Percentiles rank a stretch among this genome's conserved stretches.
Evolutionary conservation across 2,888 invertebrate species (phyloP).

Genomic region (Lepidocyrtoides sp.): DNA sequence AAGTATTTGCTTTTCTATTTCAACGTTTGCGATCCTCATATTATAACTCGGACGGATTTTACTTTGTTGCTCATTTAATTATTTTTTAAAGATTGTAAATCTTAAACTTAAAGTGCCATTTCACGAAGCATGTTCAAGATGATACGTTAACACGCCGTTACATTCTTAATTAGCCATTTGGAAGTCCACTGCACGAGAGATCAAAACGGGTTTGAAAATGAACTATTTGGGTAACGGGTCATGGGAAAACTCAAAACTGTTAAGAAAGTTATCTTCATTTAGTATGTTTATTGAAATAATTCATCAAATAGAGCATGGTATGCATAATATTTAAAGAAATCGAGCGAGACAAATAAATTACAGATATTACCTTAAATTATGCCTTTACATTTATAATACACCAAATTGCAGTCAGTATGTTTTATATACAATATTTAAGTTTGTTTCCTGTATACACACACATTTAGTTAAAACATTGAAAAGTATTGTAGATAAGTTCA

Average conservation of each 20-base stretch:
- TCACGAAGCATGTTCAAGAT: too few relatives aligned
- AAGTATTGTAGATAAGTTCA: conserved; percentile 27
- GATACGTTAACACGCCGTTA: too few relatives aligned
- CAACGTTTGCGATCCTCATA: too few relatives aligned
- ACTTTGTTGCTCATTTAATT: too few relatives aligned
- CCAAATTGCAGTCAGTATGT: conserved; percentile 24
- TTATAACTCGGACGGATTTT: too few relatives aligned
- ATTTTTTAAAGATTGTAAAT: too few relatives aligned
- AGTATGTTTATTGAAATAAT: not conserved
- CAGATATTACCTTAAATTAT: not conserved
- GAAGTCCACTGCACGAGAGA: too few relatives aligned
- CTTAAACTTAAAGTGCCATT: too few relatives aligned
- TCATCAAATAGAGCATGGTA: not conserved
- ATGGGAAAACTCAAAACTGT: not conserved
- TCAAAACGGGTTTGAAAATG: not conserved
- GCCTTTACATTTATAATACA: not conserved
- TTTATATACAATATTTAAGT: not conserved
- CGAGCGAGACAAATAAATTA: conserved; percentile 3
- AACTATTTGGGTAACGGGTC: too few relatives aligned
- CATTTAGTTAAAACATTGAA: not conserved
- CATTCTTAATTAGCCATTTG: too few relatives aligned
- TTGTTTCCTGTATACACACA: too few relatives aligned
- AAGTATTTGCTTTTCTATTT: too few relatives aligned
- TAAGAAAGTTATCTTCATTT: not conserved
- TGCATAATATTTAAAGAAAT: not conserved